Evolutionary conservation across 2,888 invertebrate species (phyloP).

Genomic region (Hemaris fuciformis): DNA sequence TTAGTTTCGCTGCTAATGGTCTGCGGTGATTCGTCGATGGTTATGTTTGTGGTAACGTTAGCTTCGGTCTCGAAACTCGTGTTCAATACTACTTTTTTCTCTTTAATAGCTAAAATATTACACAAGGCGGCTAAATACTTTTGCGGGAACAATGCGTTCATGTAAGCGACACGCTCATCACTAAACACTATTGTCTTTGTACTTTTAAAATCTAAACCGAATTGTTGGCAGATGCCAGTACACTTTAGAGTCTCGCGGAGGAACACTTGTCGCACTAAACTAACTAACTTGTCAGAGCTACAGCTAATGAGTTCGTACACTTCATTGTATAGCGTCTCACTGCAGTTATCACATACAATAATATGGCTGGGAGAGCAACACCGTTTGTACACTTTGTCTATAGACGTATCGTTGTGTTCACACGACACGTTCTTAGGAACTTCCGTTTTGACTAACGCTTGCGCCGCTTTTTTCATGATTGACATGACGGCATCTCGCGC

Average conservation of each 20-base stretch:
- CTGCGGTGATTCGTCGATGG: constrained; percentile 61
- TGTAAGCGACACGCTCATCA: constrained; percentile 78
- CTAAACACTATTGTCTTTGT: constrained; percentile 76
- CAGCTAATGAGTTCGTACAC: constrained; percentile 89
- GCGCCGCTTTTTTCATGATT: constrained; percentile 95
- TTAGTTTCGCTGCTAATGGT: constrained; percentile 56
- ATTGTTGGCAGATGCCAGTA: constrained; percentile 82
- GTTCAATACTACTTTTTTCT: constrained; percentile 85
- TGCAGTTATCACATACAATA: constrained; percentile 89
- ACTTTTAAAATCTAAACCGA: constrained; percentile 83
- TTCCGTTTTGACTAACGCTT: constrained; percentile 89
- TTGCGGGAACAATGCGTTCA: constrained; percentile 83
- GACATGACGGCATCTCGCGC: constrained; percentile 95
- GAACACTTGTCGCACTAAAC: constrained; percentile 82
- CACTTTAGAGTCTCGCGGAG: constrained; percentile 83
- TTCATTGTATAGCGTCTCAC: constrained; percentile 85
- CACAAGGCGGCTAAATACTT: constrained; percentile 89
- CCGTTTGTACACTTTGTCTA: constrained; percentile 65
- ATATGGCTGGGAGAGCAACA: constrained; percentile 89
- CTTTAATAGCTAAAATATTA: constrained; percentile 86
- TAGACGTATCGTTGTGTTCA: constrained; percentile 69
- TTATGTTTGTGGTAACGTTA: constrained; percentile 72
- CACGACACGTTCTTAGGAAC: constrained; percentile 82
- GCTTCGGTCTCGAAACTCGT: constrained; percentile 80
- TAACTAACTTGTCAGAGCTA: constrained; percentile 81